A percentile compares a stretch with the other conserved stretches of the same genome.
phyloP scores from a whole-genome alignment of 2,113 vertebrate genomes.

The Sphyrna mokarran region DNA sequence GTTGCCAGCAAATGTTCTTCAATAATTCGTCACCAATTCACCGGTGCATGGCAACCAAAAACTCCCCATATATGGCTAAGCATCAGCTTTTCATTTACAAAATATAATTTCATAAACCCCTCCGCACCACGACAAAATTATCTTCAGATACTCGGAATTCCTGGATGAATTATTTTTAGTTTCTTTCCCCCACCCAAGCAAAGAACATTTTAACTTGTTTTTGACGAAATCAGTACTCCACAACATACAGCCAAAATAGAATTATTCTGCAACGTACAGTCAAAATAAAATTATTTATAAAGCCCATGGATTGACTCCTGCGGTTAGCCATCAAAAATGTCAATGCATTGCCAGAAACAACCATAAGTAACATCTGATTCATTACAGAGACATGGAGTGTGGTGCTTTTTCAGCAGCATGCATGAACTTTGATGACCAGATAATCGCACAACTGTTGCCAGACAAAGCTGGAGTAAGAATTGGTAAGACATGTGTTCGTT shows the following conservation, averaged over 20 bases:
- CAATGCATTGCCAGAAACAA: background rate
- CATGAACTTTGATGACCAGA: background rate
- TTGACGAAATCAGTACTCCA: background rate
- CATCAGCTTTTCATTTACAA: background rate
- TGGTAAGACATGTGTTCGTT: background rate
- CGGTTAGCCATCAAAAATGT: conserved; percentile 17
- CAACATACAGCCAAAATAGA: background rate
- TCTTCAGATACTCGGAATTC: background rate
- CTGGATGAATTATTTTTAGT: background rate
- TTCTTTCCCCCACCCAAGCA: background rate
- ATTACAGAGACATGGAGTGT: background rate
- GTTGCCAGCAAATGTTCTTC: background rate
- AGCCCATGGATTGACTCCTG: background rate
- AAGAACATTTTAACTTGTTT: background rate
- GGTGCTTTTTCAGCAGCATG: background rate
- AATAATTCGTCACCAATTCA: background rate
- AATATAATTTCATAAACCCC: background rate
- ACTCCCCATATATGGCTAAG: background rate
- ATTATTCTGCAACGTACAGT: background rate
- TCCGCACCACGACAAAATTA: background rate
- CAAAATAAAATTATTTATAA: background rate
- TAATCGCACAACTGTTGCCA: background rate
- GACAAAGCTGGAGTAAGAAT: background rate
- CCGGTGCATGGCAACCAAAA: background rate
- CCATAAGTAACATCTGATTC: background rate